Conservation (phyloP, 53 echinoderm and acorn worm genomes). For the Crossaster papposus region DNA sequence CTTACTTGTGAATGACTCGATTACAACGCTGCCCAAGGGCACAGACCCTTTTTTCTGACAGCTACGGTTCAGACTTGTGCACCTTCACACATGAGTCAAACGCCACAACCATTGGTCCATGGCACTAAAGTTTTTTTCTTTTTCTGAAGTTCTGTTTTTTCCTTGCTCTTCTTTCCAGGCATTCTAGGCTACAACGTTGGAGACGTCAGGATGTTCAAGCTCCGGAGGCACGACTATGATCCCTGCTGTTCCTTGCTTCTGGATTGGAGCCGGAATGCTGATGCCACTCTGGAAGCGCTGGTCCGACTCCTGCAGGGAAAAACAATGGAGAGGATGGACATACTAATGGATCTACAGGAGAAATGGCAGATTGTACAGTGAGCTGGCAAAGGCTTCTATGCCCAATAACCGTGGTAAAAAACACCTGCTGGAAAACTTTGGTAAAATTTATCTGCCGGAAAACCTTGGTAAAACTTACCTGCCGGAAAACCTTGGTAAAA, state of each 20-base stretch:
- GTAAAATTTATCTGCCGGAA: background rate
- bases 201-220: constrained; percentile 5
- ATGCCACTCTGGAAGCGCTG: constrained; percentile 48
- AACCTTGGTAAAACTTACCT: background rate
- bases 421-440: background rate
- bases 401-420: background rate
- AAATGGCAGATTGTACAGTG: constrained; percentile 21
- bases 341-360: constrained; percentile 25
- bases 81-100: no score
- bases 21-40: no score
- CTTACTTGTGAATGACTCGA: no score
- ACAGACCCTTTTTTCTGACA: no score
- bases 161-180: background rate
- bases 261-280: constrained; percentile 42
- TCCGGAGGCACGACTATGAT: background rate
- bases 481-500: no score
- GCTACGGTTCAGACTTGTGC: no score
- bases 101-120: background rate
- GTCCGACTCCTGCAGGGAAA: background rate
- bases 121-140: no score
- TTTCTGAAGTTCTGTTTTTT: background rate
- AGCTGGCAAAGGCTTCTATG: background rate
- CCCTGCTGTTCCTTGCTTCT: constrained; percentile 54
- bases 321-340: constrained; percentile 34
- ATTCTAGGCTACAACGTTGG: constrained; percentile 31